Percentiles rank a stretch among this genome's conserved stretches.
phyloP scores from a whole-genome alignment of 2,888 invertebrate species.

The Amblyjoppa proteus region DNA sequence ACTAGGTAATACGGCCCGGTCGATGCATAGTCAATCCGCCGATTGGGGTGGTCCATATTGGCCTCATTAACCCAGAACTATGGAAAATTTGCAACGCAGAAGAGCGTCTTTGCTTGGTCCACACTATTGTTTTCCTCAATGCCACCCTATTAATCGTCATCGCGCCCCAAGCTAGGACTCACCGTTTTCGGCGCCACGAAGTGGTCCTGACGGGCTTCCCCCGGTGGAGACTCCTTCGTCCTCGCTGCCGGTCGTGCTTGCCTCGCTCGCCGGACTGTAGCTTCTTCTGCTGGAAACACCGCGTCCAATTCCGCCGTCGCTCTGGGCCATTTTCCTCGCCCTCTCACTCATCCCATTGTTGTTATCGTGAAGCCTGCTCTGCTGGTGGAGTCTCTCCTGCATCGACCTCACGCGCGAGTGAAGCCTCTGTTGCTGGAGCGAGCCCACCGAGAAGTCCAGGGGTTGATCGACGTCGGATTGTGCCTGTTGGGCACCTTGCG shows the following conservation, averaged over 20 bases:
- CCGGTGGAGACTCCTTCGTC: slow-evolving; percentile 84
- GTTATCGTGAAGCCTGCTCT: slow-evolving; percentile 78
- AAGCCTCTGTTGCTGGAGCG: slow-evolving; percentile 84
- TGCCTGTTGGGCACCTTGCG: slow-evolving; percentile 76
- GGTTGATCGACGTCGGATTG: slow-evolving; percentile 87
- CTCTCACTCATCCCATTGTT: slow-evolving; percentile 78
- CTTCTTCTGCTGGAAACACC: slow-evolving; percentile 78
- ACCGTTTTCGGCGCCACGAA: slow-evolving; percentile 82
- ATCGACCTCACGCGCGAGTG: slow-evolving; percentile 77
- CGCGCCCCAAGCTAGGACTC: slow-evolving; percentile 68
- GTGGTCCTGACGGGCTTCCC: slow-evolving; percentile 82
- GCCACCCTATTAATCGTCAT: no score
- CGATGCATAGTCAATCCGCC: no score
- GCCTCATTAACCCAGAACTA: no score
- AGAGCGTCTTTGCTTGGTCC: no score
- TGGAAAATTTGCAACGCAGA: no score
- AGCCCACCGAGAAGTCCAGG: slow-evolving; percentile 91
- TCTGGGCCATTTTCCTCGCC: slow-evolving; percentile 75
- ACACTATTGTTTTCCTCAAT: no score
- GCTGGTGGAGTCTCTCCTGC: slow-evolving; percentile 77
- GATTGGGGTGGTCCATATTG: no score
- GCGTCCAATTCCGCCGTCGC: slow-evolving; percentile 66
- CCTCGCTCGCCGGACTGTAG: slow-evolving; percentile 82
- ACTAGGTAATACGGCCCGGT: no score
- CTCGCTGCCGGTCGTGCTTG: slow-evolving; percentile 81